Base-by-base conservation (phyloP, 2,797 vertebrate species). In the Notamacropus eugenii region DNA sequence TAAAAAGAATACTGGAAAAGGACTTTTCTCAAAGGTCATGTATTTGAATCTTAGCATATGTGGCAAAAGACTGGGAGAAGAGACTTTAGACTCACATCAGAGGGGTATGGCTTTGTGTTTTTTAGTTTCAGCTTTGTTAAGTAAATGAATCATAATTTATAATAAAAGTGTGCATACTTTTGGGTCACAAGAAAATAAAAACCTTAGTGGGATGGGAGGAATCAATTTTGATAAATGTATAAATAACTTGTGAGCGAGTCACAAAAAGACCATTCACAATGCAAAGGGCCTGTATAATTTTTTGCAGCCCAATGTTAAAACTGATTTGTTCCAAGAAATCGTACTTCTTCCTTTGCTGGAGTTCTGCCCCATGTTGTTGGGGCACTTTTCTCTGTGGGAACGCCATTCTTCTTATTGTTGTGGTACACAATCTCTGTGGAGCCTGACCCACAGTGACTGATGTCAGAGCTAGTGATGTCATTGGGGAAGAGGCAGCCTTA, bases 401-500 rank as follows among this genome's bases (percentile, higher is more conserved):
- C 10, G 8, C 62, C 94, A 91, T 92, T 67, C 91, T 93, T 95
- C 58, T 94, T 13, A 92, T 19, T 5, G 24, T 19, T 24, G 12
- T 95, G 59, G 0, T 54, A 1, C 52, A 34, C 31, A 93, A 95
- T 92, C 92, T 34, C 91, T 74, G 67, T 57, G 56, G 95, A 59
- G 28, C 29, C n/a, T 93, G 91, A 52, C 14, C 40, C 40, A 54
- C n/a, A 10, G 4, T 96, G 74, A 92, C 14, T 95, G 55, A 96
- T 94, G 6, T 82, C 24, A 57, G 50, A 27, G 74, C 3, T 11
- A 16, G 74, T 5, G 24, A 54, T 96, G 94, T 67, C 59, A 94
- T 93, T 96, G 57, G 92, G 13, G 12, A 52, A 40, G 92, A 92
- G 19, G 14, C 0, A 91, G 4, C 16, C 82, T 94, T 92, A 28